These are phyloP conservation scores for Octodon degus DNA, from an alignment of 2,113 vertebrate species.

Conservation along the genomic window DNA sequence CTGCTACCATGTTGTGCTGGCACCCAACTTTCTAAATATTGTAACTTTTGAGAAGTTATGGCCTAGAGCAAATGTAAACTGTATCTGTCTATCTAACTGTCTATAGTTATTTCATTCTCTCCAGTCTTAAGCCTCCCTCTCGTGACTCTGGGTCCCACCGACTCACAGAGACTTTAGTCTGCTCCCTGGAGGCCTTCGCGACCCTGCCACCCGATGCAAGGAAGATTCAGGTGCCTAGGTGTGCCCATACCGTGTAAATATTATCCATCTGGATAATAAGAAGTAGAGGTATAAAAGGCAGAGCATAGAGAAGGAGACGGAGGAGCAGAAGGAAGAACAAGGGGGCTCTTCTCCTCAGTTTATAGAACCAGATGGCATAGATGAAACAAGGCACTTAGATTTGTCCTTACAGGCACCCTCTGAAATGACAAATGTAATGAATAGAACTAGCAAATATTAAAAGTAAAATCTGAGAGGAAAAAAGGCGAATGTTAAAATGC, in stretches of 20 bases:
- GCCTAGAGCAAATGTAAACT: not conserved
- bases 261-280: not conserved
- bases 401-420: not conserved
- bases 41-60: not conserved
- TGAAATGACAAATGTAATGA: constrained; percentile 4
- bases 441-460: constrained; percentile 7
- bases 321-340: not conserved
- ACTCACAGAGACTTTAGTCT: not conserved
- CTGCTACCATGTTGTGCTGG: not conserved
- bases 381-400: not conserved
- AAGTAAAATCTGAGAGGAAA: not conserved
- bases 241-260: not conserved
- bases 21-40: not conserved
- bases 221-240: not conserved
- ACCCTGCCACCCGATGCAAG: not conserved
- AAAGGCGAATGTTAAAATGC: not conserved
- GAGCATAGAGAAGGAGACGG: not conserved
- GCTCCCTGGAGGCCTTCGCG: not conserved
- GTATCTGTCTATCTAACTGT: not conserved
- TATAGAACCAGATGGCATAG: not conserved
- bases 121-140: not conserved
- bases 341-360: not conserved
- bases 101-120: not conserved
- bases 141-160: not conserved
- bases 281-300: not conserved